Conservation (phyloP, 1,140 invertebrate genomes). For the Phortica variegata region DNA sequence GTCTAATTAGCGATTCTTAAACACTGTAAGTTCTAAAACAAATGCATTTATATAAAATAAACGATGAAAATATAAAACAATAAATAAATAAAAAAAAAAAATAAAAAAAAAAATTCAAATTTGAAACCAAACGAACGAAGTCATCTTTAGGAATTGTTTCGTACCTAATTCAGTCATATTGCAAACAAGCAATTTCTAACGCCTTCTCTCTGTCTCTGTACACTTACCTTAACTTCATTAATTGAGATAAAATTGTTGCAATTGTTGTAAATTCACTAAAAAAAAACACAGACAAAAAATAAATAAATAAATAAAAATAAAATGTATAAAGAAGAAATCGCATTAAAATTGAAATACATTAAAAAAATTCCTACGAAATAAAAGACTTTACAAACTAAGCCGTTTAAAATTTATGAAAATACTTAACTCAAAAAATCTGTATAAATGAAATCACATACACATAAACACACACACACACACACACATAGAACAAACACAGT, state of each 20-base stretch:
- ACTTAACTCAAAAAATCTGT: neutral
- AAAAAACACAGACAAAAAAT: conserved; percentile 15
- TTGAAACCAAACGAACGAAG: conserved; percentile 9
- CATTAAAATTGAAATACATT: neutral
- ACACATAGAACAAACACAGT: conserved; percentile 1
- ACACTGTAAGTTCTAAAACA: conserved; percentile 53
- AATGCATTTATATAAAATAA: conserved; percentile 45
- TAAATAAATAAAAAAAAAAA: conserved; percentile 16
- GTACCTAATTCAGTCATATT: too few relatives aligned
- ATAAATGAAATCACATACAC: conserved; percentile 5
- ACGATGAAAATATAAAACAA: conserved; percentile 23
- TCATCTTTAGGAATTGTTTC: conserved; percentile 17
- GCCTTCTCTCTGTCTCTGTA: too few relatives aligned
- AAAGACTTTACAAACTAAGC: conserved; percentile 56
- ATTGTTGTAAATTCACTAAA: conserved; percentile 24
- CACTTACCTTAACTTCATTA: too few relatives aligned
- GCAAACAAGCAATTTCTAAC: too few relatives aligned
- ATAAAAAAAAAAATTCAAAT: neutral
- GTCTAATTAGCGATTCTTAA: conserved; percentile 32
- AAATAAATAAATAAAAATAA: conserved; percentile 22
- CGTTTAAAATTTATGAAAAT: conserved; percentile 27
- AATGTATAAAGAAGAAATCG: conserved; percentile 42
- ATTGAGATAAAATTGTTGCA: conserved; percentile 42
- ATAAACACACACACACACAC: conserved; percentile 7
- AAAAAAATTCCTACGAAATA: conserved; percentile 54